Evolutionary conservation across 2,888 invertebrate species (phyloP).

Genomic region (Drosophila mulleri): DNA sequence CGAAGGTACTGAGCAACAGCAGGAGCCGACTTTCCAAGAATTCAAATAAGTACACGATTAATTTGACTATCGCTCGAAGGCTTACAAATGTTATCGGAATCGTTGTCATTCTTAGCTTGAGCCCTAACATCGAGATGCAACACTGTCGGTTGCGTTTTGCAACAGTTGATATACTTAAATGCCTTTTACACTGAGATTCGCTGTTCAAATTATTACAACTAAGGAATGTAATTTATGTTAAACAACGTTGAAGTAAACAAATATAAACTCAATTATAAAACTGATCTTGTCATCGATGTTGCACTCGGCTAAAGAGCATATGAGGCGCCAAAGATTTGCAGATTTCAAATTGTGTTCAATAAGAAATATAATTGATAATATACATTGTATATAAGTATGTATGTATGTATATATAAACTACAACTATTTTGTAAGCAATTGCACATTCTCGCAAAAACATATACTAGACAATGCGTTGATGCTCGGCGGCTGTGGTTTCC

Average conservation of each 20-base stretch:
- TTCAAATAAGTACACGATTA: neutral
- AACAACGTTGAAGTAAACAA: neutral
- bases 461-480: conserved; percentile 55
- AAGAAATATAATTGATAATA: conserved; percentile 21
- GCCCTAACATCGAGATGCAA: neutral
- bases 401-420: conserved; percentile 1
- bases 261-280: neutral
- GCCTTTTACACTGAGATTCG: conserved; percentile 29
- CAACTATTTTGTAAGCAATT: conserved; percentile 7
- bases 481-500: conserved; percentile 36
- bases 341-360: conserved; percentile 24
- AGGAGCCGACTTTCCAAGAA: neutral
- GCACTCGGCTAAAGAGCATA: neutral
- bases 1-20: neutral
- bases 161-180: neutral
- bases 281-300: neutral
- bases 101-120: neutral
- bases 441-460: neutral
- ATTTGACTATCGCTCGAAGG: neutral
- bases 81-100: neutral
- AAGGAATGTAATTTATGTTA: conserved; percentile 19
- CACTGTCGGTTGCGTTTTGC: neutral
- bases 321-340: neutral
- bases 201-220: conserved; percentile 27
- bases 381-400: neutral